Evolutionary conservation across 2,797 vertebrate species (phyloP), one percentile per base, ranked within the genome.

Genomic region (Chaetodon trifasciatus): DNA sequence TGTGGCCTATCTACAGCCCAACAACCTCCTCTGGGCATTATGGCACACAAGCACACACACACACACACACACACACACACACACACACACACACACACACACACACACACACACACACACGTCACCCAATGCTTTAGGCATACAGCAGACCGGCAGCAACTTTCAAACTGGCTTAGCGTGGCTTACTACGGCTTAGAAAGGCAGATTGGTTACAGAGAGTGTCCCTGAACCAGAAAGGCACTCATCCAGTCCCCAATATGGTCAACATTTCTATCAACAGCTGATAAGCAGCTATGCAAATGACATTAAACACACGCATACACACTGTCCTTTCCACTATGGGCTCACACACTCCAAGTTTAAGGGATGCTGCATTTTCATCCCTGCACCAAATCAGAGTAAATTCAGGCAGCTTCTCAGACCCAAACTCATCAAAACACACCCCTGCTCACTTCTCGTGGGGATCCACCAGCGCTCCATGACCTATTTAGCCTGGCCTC

Each of bases 21-120:
- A 90, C 84, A 91, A 92, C 85, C 83, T 91, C 92, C 93, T 91
- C 64, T 80, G 91, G 91, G 91, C 90, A 89, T 91, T 88, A 80
- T 92, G 88, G 88, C 88, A 88, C 79, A 56, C 82, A 76, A 28
- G 60, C 66, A 52, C 72, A 68, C 40, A 64, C 77, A 76, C 72
- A 73, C 47, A 62, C 52, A 72, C 70, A 78, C 47, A 60, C 40
- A 64, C 77, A 76, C 72, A 73, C 47, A 62, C 52, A 72, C 70
- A 78, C 47, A 60, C n/a, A n/a, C n/a, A n/a, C n/a, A n/a, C n/a
- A n/a, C n/a, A n/a, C 88, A 88, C 79, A 56, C 82, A 76, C 35
- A 60, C 66, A 47, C 72, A 64, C 40, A 64, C 77, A 76, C 72
- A 73, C 57, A 62, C 52, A 72, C 70, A 78, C 52, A 56, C 81